These are phyloP conservation scores for Hoplias malabaricus DNA, from an alignment of 2,113 vertebrate genomes.

Conservation along the genomic window DNA sequence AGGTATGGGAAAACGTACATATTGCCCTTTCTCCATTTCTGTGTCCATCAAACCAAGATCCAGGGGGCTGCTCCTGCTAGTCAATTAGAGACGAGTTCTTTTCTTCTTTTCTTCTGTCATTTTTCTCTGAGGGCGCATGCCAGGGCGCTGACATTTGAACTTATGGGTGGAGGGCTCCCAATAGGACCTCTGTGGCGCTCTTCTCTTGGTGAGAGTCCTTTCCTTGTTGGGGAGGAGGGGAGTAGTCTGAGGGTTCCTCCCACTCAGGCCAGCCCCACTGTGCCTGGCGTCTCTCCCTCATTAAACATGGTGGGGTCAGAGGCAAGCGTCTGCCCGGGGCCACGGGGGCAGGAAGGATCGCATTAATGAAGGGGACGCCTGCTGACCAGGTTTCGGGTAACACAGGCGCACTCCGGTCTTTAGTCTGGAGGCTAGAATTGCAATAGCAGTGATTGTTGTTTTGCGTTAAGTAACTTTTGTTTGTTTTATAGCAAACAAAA, in stretches of 20 bases:
- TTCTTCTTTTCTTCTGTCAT: conserved; percentile 6
- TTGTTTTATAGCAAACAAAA: not conserved
- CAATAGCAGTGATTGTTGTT: not conserved
- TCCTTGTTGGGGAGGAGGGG: not conserved
- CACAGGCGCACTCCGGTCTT: not conserved
- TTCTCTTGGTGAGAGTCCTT: conserved; percentile 37
- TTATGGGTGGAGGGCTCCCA: conserved; percentile 43
- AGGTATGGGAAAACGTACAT: too few relatives aligned
- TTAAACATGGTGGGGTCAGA: conserved; percentile 64
- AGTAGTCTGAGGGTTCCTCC: conserved; percentile 1
- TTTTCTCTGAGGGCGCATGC: conserved; percentile 61
- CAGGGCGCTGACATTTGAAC: conserved; percentile 62
- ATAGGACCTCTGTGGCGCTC: conserved; percentile 46
- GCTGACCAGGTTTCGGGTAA: conserved; percentile 41
- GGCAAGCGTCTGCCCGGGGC: conserved; percentile 36
- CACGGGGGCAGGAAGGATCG: conserved; percentile 46
- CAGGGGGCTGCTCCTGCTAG: conserved; percentile 46
- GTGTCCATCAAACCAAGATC: conserved; percentile 48
- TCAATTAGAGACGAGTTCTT: conserved; percentile 47
- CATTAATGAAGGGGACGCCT: conserved; percentile 46
- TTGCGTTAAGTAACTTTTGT: not conserved
- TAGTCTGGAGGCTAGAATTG: conserved; percentile 6
- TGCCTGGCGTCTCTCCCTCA: conserved; percentile 63
- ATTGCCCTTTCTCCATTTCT: not conserved
- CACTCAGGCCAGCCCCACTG: conserved; percentile 51